A percentile compares a stretch with the other conserved stretches of the same genome.
Evolutionary conservation across 1,140 invertebrate species (phyloP).

Genomic region (Aphelinus atriplicis): DNA sequence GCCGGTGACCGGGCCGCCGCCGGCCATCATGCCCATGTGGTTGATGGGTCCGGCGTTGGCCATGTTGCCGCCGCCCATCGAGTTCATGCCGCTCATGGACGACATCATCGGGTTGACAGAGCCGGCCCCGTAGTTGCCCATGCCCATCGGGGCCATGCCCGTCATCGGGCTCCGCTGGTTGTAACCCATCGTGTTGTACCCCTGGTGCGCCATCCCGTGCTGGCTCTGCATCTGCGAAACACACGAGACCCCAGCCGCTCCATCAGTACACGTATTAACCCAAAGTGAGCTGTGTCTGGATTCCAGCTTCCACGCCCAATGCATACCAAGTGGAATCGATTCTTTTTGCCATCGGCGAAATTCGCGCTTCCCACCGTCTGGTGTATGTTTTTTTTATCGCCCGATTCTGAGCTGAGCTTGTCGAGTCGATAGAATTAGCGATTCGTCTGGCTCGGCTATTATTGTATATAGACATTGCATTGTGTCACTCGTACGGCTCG

Average conservation of each 20-base stretch:
- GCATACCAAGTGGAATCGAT: too few species aligned
- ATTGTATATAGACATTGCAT: background rate
- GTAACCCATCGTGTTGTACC: conserved; percentile 66
- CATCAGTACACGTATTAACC: too few species aligned
- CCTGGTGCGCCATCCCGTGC: conserved; percentile 54
- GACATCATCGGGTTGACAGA: conserved; percentile 63
- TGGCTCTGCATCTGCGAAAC: conserved; percentile 47
- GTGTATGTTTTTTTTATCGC: too few species aligned
- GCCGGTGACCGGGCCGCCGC: conserved; percentile 52
- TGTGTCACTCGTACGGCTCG: background rate
- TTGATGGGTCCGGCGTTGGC: conserved; percentile 64
- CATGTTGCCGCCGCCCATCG: conserved; percentile 64
- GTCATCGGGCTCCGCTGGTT: conserved; percentile 65
- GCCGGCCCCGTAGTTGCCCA: conserved; percentile 57
- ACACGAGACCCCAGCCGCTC: too few species aligned
- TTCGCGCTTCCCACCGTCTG: too few species aligned
- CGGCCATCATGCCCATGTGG: conserved; percentile 71
- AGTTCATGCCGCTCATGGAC: conserved; percentile 60
- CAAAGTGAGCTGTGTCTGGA: too few species aligned
- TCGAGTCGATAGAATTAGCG: background rate
- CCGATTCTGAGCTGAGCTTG: too few species aligned
- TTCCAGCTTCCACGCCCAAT: too few species aligned
- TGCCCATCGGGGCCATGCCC: conserved; percentile 62
- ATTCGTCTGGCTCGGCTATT: conserved; percentile 5
- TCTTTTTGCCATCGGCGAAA: too few species aligned